Percentiles rank a stretch among this genome's conserved stretches.
These are phyloP conservation scores for Mesoclemmys tuberculata DNA, from an alignment of 2,113 vertebrate species.

Conservation along the genomic window DNA sequence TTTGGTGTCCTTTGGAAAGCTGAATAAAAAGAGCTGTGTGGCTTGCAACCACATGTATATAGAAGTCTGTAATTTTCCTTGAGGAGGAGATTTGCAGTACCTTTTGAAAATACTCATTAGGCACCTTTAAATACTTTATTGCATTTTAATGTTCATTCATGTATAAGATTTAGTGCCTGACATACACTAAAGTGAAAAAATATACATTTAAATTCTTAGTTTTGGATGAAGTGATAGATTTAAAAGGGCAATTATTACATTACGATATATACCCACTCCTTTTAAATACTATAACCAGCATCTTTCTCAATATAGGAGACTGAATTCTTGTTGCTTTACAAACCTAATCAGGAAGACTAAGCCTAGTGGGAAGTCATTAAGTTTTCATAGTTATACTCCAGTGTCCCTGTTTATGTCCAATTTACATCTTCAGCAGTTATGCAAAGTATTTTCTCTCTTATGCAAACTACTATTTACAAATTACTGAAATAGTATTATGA, in stretches of 20 bases:
- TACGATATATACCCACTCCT: background rate
- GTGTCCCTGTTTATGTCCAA: no score
- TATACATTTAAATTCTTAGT: background rate
- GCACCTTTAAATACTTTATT: background rate
- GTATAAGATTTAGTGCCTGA: background rate
- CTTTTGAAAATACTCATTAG: background rate
- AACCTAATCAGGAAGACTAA: background rate
- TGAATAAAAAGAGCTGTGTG: background rate
- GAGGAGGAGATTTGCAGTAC: background rate
- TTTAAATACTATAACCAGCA: background rate
- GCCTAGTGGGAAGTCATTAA: background rate
- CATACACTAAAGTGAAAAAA: no score
- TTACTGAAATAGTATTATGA: background rate
- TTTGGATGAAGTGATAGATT: background rate
- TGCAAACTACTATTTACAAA: background rate
- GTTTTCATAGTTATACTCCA: background rate
- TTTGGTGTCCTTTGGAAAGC: background rate
- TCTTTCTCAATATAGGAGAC: background rate
- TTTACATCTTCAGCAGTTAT: background rate
- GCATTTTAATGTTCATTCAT: background rate
- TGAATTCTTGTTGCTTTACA: background rate
- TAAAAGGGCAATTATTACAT: background rate
- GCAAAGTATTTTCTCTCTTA: background rate
- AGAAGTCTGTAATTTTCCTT: background rate
- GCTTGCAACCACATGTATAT: background rate